Evolutionary conservation across 2,113 vertebrate genomes (phyloP).

Genomic region (Cyprinus carpio): DNA sequence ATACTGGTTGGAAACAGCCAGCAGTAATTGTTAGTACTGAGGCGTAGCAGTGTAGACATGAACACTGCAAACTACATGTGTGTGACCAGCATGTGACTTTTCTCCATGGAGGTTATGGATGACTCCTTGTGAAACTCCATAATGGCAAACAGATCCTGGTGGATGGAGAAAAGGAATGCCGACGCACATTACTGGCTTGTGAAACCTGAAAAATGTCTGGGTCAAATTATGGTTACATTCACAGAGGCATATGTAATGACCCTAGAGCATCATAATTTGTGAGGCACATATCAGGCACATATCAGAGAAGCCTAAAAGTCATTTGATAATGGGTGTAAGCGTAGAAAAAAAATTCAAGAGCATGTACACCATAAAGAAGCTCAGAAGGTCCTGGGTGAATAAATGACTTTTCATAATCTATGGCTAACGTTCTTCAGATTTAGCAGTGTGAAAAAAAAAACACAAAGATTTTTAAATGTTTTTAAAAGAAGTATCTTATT

Average conservation of each 20-base stretch:
- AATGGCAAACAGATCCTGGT: slow-evolving; percentile 46
- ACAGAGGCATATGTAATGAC: slow-evolving; percentile 6
- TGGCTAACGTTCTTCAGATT: too few relatives aligned
- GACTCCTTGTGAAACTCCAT: background rate
- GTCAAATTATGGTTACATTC: slow-evolving; percentile 13
- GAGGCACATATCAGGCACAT: background rate
- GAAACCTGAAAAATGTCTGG: slow-evolving; percentile 36
- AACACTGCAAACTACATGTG: background rate
- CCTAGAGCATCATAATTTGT: slow-evolving; percentile 2
- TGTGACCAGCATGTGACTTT: slow-evolving; percentile 1
- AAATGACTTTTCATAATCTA: too few relatives aligned
- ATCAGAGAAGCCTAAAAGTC: background rate
- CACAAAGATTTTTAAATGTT: background rate
- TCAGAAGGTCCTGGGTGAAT: background rate
- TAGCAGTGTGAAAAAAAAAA: background rate
- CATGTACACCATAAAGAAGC: background rate
- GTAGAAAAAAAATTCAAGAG: background rate
- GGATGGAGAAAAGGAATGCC: slow-evolving; percentile 20
- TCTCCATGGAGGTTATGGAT: slow-evolving; percentile 7
- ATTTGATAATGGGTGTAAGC: background rate
- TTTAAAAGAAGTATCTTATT: too few relatives aligned
- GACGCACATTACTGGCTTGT: background rate
- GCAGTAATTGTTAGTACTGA: slow-evolving; percentile 15
- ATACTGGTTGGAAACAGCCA: background rate
- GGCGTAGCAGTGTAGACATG: background rate